Conservation (phyloP, 2,797 vertebrate species). For the Leptatherina wallacei region DNA sequence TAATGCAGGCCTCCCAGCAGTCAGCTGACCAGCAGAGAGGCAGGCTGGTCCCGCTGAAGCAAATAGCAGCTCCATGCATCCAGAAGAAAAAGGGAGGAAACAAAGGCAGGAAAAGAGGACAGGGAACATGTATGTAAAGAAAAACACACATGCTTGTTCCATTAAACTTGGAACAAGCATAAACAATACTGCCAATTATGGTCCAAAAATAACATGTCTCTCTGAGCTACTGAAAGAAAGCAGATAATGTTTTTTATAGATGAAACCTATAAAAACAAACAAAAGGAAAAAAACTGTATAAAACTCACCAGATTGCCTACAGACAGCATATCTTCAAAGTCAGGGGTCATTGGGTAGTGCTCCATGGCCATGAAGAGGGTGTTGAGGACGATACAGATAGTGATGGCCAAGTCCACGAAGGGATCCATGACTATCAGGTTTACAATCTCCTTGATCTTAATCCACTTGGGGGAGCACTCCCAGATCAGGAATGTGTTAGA, state of each 20-base stretch:
- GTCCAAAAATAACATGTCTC: conserved; percentile 61
- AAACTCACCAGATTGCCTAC: conserved; percentile 97
- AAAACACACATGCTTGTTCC: conserved; percentile 26
- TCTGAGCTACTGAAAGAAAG: conserved; percentile 36
- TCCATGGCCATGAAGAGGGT: conserved; percentile 99
- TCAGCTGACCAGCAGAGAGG: conserved; percentile 58
- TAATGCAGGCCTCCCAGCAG: conserved; percentile 70
- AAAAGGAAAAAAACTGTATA: conserved; percentile 8
- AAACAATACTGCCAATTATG: conserved; percentile 56
- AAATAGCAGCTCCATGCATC: conserved; percentile 46
- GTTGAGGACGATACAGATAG: conserved; percentile 99
- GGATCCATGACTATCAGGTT: conserved; percentile 98
- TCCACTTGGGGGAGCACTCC: conserved; percentile 93
- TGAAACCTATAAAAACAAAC: conserved; percentile 8
- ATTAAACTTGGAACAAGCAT: conserved; percentile 45
- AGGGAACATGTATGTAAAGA: conserved; percentile 23
- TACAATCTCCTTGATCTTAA: conserved; percentile 95
- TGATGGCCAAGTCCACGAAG: conserved; percentile 98
- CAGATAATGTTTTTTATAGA: conserved; percentile 27
- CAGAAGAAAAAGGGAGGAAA: conserved; percentile 20
- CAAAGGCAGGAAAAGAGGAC: conserved; percentile 21
- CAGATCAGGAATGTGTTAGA: conserved; percentile 98
- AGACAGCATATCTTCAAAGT: conserved; percentile 90
- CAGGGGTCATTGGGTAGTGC: conserved; percentile 94
- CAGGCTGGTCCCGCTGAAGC: conserved; percentile 55